Percentiles rank a stretch among this genome's conserved stretches.
Conservation (phyloP, 2,797 vertebrate species). For the Clamator glandarius region DNA sequence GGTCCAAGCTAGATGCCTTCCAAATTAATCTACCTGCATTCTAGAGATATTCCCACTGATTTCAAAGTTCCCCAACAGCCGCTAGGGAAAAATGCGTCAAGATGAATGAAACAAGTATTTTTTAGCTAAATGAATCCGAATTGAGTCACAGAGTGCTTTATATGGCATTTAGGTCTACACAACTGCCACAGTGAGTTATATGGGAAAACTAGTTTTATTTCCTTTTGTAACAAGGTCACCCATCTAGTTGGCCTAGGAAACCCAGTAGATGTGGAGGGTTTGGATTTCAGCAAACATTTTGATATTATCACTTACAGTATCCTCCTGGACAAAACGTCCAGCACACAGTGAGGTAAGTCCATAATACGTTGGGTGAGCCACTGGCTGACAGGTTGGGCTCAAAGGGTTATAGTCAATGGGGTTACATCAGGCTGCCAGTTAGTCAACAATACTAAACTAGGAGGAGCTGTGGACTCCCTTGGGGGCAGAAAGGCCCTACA, state of each 20-base stretch:
- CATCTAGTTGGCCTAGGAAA: background rate
- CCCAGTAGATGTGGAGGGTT: background rate
- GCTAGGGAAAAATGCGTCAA: background rate
- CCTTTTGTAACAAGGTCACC: background rate
- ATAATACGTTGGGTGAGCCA: rapidly evolving
- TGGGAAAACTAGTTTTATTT: background rate
- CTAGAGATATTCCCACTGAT: background rate
- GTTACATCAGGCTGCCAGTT: background rate
- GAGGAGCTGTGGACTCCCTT: background rate
- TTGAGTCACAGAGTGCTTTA: background rate
- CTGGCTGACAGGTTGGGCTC: background rate
- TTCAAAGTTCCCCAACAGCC: background rate
- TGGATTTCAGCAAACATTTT: background rate
- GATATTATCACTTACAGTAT: background rate
- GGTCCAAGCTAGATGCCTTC: background rate
- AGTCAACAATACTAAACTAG: background rate
- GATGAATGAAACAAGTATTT: background rate
- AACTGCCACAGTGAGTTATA: background rate
- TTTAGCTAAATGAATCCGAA: background rate
- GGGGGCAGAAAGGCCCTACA: background rate
- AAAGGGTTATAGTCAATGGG: background rate
- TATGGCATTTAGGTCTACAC: background rate
- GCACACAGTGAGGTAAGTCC: background rate
- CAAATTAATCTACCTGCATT: background rate
- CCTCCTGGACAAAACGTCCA: background rate